Conservation (phyloP, 2,797 vertebrate species). For the Myotis findleyi region DNA sequence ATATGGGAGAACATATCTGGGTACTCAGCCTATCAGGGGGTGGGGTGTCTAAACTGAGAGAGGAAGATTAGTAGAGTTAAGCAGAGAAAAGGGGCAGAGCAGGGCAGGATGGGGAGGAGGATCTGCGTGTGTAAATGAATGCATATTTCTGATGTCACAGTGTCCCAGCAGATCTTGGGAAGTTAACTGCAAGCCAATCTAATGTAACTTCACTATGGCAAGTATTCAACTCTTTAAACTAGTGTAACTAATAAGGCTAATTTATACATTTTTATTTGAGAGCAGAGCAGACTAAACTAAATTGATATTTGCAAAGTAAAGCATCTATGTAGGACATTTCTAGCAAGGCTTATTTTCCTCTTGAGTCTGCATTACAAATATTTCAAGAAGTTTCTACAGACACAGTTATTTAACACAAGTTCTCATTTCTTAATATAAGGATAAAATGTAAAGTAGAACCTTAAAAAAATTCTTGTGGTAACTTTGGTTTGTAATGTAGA, state of each 20-base stretch:
- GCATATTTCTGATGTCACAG: background rate
- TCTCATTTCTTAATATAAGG: constrained; percentile 10
- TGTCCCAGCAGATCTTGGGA: background rate
- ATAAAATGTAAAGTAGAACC: background rate
- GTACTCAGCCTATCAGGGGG: background rate
- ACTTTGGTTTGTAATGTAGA: constrained; percentile 73
- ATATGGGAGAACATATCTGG: background rate
- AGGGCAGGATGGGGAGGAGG: background rate
- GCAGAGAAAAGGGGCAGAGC: background rate
- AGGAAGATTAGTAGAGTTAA: background rate
- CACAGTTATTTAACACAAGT: background rate
- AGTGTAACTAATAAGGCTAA: constrained; percentile 24
- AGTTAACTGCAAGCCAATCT: background rate
- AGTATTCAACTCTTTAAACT: constrained; percentile 5
- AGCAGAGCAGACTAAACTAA: constrained; percentile 33
- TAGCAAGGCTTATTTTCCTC: constrained; percentile 19
- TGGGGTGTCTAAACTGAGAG: background rate
- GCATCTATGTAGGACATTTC: constrained; percentile 42
- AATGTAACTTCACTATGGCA: constrained; percentile 38
- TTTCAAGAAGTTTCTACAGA: constrained; percentile 23
- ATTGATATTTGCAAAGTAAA: constrained; percentile 22
- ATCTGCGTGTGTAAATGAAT: background rate
- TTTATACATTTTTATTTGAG: background rate
- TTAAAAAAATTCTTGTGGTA: background rate
- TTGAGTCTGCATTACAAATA: constrained; percentile 76